Evolutionary conservation across 2,888 invertebrate genomes (phyloP).

Genomic region (Automeris io): DNA sequence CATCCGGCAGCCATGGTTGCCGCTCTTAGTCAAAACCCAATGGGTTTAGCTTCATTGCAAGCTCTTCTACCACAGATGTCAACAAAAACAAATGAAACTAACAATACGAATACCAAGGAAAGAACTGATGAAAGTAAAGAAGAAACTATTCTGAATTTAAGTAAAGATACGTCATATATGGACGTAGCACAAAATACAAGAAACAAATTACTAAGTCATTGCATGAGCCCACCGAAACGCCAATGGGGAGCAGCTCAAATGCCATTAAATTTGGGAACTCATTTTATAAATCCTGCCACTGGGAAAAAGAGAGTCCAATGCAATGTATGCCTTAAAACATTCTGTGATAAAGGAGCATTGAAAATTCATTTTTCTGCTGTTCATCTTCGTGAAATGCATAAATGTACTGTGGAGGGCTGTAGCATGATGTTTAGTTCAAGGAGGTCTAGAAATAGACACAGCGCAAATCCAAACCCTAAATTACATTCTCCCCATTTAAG

Average conservation of each 20-base stretch:
- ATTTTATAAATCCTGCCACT: slow-evolving; percentile 93
- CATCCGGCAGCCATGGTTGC: slow-evolving; percentile 82
- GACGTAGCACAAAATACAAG: slow-evolving; percentile 60
- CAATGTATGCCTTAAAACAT: slow-evolving; percentile 98
- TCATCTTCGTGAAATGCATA: slow-evolving; percentile 99
- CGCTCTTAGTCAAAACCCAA: slow-evolving; percentile 76
- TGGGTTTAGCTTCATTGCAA: slow-evolving; percentile 79
- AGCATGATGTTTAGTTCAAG: slow-evolving; percentile 99
- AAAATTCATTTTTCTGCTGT: slow-evolving; percentile 99
- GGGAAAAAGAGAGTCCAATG: slow-evolving; percentile 98
- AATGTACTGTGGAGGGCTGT: slow-evolving; percentile 98
- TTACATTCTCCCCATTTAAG: slow-evolving; percentile 96
- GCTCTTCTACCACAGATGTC: slow-evolving; percentile 80
- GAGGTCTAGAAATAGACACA: slow-evolving; percentile 95
- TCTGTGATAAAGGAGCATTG: slow-evolving; percentile 99
- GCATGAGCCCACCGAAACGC: slow-evolving; percentile 85
- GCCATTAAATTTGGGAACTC: slow-evolving; percentile 90
- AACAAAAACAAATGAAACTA: slow-evolving; percentile 66
- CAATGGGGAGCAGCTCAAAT: slow-evolving; percentile 87
- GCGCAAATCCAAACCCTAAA: slow-evolving; percentile 99
- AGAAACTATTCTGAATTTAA: slow-evolving; percentile 65
- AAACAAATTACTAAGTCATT: slow-evolving; percentile 77
- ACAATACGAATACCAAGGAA: slow-evolving; percentile 35
- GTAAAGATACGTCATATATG: slow-evolving; percentile 56
- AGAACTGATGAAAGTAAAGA: slow-evolving; percentile 53